phyloP scores from a whole-genome alignment of 2,113 vertebrate genomes.

The Spilogale gracilis region DNA sequence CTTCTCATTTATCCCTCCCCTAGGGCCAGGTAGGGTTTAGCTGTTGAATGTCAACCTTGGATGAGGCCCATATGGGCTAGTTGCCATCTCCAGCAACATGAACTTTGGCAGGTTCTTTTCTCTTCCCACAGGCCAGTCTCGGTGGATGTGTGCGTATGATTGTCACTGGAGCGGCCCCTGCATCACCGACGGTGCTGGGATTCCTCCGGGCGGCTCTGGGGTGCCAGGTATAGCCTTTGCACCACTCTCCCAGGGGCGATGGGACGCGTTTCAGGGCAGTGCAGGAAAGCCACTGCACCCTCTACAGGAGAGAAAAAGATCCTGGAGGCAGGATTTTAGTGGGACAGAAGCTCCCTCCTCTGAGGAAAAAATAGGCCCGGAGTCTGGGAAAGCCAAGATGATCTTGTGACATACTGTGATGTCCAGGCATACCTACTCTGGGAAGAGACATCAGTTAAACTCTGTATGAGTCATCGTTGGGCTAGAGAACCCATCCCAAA shows the following conservation, averaged over 20 bases:
- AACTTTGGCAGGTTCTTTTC: neutral
- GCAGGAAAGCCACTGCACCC: neutral
- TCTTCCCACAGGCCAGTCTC: constrained; percentile 91
- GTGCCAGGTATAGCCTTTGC: constrained; percentile 92
- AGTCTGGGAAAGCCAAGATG: neutral
- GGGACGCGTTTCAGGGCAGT: neutral
- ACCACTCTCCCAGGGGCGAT: neutral
- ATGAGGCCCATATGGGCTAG: neutral
- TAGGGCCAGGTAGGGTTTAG: neutral
- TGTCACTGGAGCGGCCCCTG: constrained; percentile 96
- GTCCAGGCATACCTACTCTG: neutral
- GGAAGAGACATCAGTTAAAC: neutral
- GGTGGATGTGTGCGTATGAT: constrained; percentile 97
- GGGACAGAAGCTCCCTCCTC: neutral
- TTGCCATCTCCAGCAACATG: neutral
- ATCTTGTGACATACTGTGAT: neutral
- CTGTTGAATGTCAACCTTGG: neutral
- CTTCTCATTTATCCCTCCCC: neutral
- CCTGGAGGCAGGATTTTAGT: neutral
- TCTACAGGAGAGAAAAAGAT: neutral
- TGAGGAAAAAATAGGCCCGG: neutral
- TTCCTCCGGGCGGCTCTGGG: constrained; percentile 97
- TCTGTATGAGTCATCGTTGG: rapidly evolving
- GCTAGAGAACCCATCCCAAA: neutral
- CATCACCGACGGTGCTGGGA: constrained; percentile 94